Evolutionary conservation across 2,797 vertebrate species (phyloP), one percentile per base, ranked within the genome.

Genomic region (Girardinus metallicus): DNA sequence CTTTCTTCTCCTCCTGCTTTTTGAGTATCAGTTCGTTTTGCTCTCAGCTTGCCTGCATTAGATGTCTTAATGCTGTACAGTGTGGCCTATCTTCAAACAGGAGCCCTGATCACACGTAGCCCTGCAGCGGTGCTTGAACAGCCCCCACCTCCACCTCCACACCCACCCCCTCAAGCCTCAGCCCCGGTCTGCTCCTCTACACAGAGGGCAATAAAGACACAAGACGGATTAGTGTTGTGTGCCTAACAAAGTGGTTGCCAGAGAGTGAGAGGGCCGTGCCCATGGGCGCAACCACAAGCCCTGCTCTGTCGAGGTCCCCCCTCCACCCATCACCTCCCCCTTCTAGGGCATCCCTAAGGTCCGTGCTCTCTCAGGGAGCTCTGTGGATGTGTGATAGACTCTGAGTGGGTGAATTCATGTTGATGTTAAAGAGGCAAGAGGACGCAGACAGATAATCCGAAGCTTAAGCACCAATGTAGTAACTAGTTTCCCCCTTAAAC

Each of bases 161-260:
- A 23, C 49, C 36, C 51, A 55, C 49, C 39, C 74, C 75, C 75
- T 46, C 41, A 41, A 78, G 76, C 80, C 85, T 89, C 89, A 83
- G 84, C 79, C 90, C 88, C 66, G 73, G 86, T 85, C 93, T 89
- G 80, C 89, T 88, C 85, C 90, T 90, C 89, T 74, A 87, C 92
- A 93, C 90, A 89, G 93, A 92, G 93, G 93, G 92, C 93, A 95
- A 95, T 94, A 94, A 94, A 96, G 94, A 96, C 92, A 93, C 92
- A 91, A 91, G 94, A 91, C 94, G 93, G 94, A 95, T 96, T 96
- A 96, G 91, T 92, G 92, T 93, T 93, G 93, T 92, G 91, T 93
- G 93, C 91, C 93, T 94, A 94, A 94, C 94, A 91, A 93, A 94
- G 89, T 92, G 91, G 90, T 85, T 95, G 94, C 93, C 94, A 94